These are phyloP conservation scores for Prunella fulvescens DNA, from an alignment of 2,113 vertebrate species.

Conservation along the genomic window DNA sequence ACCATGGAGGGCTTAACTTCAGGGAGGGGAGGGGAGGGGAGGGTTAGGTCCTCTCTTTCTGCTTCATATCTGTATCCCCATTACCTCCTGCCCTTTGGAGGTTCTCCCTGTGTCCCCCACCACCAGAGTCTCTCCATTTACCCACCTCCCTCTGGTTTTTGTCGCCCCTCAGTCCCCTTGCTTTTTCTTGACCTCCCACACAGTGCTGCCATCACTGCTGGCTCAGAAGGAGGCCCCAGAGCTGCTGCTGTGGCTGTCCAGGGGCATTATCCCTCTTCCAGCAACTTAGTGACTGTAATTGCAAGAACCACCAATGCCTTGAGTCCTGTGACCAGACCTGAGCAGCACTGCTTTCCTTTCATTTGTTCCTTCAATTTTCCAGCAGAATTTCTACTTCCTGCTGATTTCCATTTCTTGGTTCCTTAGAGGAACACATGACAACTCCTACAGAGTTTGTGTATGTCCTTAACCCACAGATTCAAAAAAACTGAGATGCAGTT, in stretches of 20 bases:
- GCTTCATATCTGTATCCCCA: not conserved
- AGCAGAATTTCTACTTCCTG: not conserved
- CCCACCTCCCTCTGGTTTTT: not conserved
- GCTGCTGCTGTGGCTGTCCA: not conserved
- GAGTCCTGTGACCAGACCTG: fast-evolving
- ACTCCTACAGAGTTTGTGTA: not conserved
- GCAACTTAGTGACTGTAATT: not conserved
- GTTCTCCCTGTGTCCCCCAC: not conserved
- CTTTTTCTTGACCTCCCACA: not conserved
- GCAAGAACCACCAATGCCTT: not conserved
- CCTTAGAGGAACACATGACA: not conserved
- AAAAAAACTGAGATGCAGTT: not conserved
- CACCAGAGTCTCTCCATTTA: not conserved
- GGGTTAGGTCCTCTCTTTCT: not conserved
- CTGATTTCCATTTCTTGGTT: not conserved
- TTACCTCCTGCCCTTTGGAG: too few relatives aligned
- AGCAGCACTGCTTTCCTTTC: not conserved
- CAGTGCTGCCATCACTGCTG: not conserved
- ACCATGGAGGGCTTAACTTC: too few relatives aligned
- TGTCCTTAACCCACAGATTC: not conserved
- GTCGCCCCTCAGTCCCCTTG: not conserved
- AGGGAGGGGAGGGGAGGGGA: not conserved
- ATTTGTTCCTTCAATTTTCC: not conserved
- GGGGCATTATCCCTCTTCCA: not conserved
- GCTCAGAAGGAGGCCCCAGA: not conserved